Evolutionary conservation across 2,888 invertebrate species (phyloP).

Genomic region (Ochlodes sylvanus): DNA sequence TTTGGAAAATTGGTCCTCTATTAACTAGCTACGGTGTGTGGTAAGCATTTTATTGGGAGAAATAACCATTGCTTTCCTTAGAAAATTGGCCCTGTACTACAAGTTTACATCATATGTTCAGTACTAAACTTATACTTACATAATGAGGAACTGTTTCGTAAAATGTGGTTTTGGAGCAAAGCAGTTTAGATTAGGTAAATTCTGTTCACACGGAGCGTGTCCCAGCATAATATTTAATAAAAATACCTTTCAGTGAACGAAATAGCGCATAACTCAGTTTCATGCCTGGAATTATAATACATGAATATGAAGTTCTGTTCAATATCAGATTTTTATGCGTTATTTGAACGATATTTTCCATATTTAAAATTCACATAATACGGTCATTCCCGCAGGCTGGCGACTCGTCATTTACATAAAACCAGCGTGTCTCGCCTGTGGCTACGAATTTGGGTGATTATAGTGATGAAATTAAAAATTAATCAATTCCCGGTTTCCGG

Average conservation of each 20-base stretch:
- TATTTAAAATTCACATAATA: background rate
- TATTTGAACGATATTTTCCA: background rate
- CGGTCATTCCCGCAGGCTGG: background rate
- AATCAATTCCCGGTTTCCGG: background rate
- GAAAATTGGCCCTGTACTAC: no score
- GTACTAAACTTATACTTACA: no score
- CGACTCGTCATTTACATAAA: background rate
- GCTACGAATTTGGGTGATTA: no score
- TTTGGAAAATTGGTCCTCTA: no score
- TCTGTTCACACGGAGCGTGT: background rate
- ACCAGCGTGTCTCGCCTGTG: background rate
- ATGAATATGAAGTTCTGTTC: conserved; percentile 1
- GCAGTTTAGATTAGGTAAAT: no score
- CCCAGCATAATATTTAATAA: conserved; percentile 9
- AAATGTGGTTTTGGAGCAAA: no score
- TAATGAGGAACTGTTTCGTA: no score
- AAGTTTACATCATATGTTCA: no score
- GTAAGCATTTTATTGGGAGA: no score
- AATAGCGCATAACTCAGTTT: conserved; percentile 1
- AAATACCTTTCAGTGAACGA: background rate
- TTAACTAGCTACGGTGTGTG: no score
- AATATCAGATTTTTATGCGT: background rate
- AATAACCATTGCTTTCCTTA: no score
- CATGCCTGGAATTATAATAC: background rate
- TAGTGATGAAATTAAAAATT: background rate